These are phyloP conservation scores for Neoniphon sammara DNA, from an alignment of 2,797 vertebrate genomes.

Conservation along the genomic window DNA sequence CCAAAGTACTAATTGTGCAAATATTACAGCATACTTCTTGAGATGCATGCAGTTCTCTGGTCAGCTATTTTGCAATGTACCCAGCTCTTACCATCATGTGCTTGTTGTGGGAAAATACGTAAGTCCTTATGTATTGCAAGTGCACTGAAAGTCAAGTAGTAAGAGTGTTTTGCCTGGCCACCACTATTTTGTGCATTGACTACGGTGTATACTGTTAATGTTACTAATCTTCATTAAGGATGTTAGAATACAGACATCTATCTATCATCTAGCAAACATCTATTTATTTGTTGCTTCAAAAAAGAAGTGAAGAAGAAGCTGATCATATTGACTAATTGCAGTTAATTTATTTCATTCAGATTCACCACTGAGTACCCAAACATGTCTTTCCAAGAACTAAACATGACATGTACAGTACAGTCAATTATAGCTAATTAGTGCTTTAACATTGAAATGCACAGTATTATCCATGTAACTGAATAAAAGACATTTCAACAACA, in stretches of 20 bases:
- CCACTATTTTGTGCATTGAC: background rate
- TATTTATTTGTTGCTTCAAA: background rate
- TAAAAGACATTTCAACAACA: constrained; percentile 37
- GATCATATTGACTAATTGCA: constrained; percentile 42
- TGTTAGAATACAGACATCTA: constrained; percentile 4
- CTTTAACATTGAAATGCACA: constrained; percentile 55
- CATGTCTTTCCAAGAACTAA: constrained; percentile 65
- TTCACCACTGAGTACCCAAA: constrained; percentile 67
- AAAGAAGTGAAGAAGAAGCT: constrained; percentile 24
- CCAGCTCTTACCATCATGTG: constrained; percentile 26
- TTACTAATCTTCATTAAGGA: constrained; percentile 47
- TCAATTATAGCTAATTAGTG: constrained; percentile 60
- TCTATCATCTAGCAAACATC: background rate
- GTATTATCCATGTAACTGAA: constrained; percentile 34
- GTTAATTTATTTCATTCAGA: constrained; percentile 72
- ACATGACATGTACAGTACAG: constrained; percentile 73
- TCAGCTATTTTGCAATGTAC: constrained; percentile 20
- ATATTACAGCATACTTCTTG: constrained; percentile 22
- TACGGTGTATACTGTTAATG: background rate
- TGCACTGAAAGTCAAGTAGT: constrained; percentile 35
- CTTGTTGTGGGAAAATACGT: constrained; percentile 28
- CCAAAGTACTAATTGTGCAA: constrained; percentile 1
- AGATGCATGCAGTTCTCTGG: constrained; percentile 31
- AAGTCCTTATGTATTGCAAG: constrained; percentile 39
- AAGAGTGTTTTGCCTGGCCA: constrained; percentile 18